Evolutionary conservation across 2,113 vertebrate species (phyloP).

Genomic region (Campylomormyrus tamandua): DNA sequence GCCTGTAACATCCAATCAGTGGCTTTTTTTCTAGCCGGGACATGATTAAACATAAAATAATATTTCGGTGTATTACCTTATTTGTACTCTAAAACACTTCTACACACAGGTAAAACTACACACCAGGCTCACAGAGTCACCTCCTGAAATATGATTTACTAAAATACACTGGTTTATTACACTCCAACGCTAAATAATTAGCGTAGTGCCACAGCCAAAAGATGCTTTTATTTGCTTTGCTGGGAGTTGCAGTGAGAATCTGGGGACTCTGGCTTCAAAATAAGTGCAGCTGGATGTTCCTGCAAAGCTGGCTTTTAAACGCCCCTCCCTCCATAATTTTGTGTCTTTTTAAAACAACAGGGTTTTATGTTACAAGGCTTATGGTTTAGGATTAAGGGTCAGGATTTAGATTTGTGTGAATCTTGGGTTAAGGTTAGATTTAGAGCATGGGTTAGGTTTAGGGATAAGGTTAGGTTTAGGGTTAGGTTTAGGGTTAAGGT

Average conservation of each 20-base stretch:
- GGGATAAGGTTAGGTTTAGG: background rate
- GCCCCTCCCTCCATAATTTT: background rate
- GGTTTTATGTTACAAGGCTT: background rate
- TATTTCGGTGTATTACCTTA: slow-evolving; percentile 3
- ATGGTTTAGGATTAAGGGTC: background rate
- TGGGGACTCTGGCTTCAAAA: background rate
- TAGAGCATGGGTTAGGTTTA: background rate
- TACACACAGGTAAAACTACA: background rate
- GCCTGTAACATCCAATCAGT: background rate
- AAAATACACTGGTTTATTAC: background rate
- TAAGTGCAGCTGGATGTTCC: background rate
- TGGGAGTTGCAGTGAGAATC: background rate
- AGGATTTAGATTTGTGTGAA: background rate
- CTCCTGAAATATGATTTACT: background rate
- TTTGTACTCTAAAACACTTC: background rate
- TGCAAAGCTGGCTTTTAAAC: background rate
- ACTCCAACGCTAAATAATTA: background rate
- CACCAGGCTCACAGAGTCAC: background rate
- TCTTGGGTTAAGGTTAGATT: background rate
- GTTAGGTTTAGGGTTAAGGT: background rate
- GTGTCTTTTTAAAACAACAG: background rate
- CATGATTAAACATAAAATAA: background rate
- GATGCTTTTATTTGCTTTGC: background rate
- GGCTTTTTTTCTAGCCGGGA: background rate
- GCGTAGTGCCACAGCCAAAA: background rate